Evolutionary conservation across 2,113 vertebrate species (phyloP).

Genomic region (Campylomormyrus tamandua): DNA sequence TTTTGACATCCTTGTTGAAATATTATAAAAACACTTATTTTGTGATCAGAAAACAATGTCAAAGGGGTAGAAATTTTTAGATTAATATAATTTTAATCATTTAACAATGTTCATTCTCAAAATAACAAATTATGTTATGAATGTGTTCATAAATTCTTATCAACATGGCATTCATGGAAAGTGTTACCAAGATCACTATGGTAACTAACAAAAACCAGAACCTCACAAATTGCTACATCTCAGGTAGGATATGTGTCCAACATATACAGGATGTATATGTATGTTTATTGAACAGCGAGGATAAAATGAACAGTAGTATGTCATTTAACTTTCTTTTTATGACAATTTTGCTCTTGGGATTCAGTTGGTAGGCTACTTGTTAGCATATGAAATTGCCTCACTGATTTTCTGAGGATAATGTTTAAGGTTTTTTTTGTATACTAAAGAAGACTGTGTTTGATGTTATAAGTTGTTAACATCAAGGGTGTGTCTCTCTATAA

Average conservation of each 20-base stretch:
- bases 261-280: not conserved
- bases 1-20: too few relatives aligned
- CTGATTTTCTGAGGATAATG: not conserved
- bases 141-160: not conserved
- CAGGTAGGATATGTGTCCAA: not conserved
- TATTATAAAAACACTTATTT: too few relatives aligned
- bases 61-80: too few relatives aligned
- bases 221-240: not conserved
- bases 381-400: not conserved
- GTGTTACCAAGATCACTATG: not conserved
- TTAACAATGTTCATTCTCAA: too few relatives aligned
- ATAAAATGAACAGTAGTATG: not conserved
- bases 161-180: not conserved
- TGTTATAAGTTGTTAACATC: not conserved
- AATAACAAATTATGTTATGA: not conserved
- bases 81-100: too few relatives aligned
- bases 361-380: not conserved
- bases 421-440: not conserved
- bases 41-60: too few relatives aligned
- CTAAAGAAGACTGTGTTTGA: not conserved
- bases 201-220: not conserved
- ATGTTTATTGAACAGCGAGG: not conserved
- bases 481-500: not conserved
- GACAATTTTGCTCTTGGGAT: not conserved
- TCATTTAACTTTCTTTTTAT: not conserved